Evolutionary conservation across 2,797 vertebrate species (phyloP).

Genomic region (Rhinophrynus dorsalis): DNA sequence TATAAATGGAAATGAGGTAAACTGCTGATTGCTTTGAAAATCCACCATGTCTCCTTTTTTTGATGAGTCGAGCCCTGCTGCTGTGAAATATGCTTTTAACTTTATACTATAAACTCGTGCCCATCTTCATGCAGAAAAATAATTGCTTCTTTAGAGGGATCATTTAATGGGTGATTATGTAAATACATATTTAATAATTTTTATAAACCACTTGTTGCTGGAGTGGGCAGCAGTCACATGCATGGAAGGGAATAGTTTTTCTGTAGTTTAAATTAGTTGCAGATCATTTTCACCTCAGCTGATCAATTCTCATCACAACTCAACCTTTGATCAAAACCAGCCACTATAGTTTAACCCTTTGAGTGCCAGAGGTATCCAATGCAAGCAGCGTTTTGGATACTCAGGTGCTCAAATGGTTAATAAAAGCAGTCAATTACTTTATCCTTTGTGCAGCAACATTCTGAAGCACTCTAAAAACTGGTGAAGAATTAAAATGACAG

Average conservation of each 20-base stretch:
- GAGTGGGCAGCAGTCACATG: background rate
- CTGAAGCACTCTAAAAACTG: too few relatives aligned
- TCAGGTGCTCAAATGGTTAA: too few relatives aligned
- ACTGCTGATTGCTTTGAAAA: slow-evolving; percentile 33
- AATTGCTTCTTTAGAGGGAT: slow-evolving; percentile 39
- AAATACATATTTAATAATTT: slow-evolving; percentile 31
- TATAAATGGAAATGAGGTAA: slow-evolving; percentile 42
- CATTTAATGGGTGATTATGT: slow-evolving; percentile 39
- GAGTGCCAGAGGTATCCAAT: too few relatives aligned
- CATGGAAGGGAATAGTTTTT: background rate
- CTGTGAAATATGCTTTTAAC: slow-evolving; percentile 38
- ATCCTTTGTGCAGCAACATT: too few relatives aligned
- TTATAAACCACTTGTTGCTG: slow-evolving; percentile 21
- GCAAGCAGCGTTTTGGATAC: too few relatives aligned
- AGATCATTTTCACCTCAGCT: background rate
- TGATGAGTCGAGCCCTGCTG: slow-evolving; percentile 29
- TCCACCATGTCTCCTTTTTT: slow-evolving; percentile 27
- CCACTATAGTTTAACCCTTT: too few relatives aligned
- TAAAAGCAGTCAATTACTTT: too few relatives aligned
- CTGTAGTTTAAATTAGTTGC: slow-evolving; percentile 12
- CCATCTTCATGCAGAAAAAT: slow-evolving; percentile 22
- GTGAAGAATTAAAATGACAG: too few relatives aligned
- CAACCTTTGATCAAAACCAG: too few relatives aligned
- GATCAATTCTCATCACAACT: background rate
- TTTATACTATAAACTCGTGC: slow-evolving; percentile 21